Conservation (phyloP, 1,140 invertebrate genomes). For the Diorhabda sublineata region DNA sequence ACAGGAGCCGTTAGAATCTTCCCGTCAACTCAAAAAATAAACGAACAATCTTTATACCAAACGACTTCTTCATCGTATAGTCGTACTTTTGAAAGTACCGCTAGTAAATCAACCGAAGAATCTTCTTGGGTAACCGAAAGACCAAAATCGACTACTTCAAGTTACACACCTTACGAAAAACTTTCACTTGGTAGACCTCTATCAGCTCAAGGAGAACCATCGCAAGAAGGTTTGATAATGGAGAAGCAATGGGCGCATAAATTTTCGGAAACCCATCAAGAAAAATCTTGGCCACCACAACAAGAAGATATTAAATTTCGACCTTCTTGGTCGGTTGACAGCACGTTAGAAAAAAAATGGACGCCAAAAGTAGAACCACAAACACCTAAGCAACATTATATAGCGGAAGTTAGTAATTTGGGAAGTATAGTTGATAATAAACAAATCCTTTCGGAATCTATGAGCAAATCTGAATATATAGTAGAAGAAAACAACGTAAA, state of each 20-base stretch:
- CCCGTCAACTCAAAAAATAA: constrained; percentile 40
- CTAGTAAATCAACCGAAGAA: constrained; percentile 47
- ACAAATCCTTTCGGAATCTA: constrained; percentile 13
- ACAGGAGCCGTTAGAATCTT: constrained; percentile 61
- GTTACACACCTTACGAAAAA: constrained; percentile 31
- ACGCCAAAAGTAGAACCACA: constrained; percentile 34
- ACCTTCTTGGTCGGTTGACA: constrained; percentile 41
- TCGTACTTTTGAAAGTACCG: constrained; percentile 20
- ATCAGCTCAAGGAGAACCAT: constrained; percentile 42
- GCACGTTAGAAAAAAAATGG: constrained; percentile 39
- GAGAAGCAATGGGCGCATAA: constrained; percentile 61
- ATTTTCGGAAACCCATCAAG: constrained; percentile 46
- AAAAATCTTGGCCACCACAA: constrained; percentile 53
- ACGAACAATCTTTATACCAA: constrained; percentile 32
- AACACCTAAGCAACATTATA: constrained; percentile 42
- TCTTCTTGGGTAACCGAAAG: constrained; percentile 50
- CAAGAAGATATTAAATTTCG: constrained; percentile 36
- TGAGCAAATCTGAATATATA: constrained; percentile 41
- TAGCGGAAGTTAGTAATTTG: constrained; percentile 39
- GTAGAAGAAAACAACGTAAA: constrained; percentile 46
- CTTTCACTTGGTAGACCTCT: constrained; percentile 26
- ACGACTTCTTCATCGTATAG: constrained; percentile 32
- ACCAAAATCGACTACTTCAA: constrained; percentile 26
- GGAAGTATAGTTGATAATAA: constrained; percentile 28
- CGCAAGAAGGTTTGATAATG: constrained; percentile 55